phyloP scores from a whole-genome alignment of 2,113 vertebrate genomes.

The Anser brachyrhynchus region DNA sequence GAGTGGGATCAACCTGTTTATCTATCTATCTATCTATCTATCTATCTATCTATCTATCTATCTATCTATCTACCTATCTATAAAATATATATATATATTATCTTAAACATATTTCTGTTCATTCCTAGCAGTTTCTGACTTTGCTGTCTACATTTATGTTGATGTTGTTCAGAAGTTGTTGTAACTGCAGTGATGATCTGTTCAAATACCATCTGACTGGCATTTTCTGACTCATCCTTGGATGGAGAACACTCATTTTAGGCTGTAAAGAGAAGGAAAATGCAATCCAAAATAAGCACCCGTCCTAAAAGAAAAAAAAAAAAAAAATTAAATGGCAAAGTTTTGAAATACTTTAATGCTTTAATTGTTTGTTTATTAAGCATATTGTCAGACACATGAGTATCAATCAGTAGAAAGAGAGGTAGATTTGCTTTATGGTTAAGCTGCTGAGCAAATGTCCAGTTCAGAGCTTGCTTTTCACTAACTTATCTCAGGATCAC shows the following conservation, averaged over 20 bases:
- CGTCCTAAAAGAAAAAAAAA: neutral
- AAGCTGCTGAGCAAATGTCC: neutral
- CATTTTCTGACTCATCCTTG: neutral
- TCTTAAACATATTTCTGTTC: neutral
- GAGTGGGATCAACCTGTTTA: neutral
- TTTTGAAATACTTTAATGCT: neutral
- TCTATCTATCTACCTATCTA: no score
- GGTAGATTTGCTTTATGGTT: neutral
- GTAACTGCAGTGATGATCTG: neutral
- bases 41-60: no score
- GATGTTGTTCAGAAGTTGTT: neutral
- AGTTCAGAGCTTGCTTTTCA: neutral
- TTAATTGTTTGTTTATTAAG: neutral
- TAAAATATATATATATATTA: neutral
- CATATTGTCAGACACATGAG: neutral
- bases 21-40: no score
- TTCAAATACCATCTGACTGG: neutral
- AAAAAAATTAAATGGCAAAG: neutral
- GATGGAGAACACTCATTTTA: neutral
- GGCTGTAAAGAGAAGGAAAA: neutral
- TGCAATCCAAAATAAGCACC: neutral
- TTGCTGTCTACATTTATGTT: neutral
- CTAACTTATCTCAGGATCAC: neutral
- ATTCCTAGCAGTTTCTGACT: neutral
- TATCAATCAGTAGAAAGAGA: neutral